Evolutionary conservation across 2,888 invertebrate genomes (phyloP).

Genomic region (Lingula anatina): DNA sequence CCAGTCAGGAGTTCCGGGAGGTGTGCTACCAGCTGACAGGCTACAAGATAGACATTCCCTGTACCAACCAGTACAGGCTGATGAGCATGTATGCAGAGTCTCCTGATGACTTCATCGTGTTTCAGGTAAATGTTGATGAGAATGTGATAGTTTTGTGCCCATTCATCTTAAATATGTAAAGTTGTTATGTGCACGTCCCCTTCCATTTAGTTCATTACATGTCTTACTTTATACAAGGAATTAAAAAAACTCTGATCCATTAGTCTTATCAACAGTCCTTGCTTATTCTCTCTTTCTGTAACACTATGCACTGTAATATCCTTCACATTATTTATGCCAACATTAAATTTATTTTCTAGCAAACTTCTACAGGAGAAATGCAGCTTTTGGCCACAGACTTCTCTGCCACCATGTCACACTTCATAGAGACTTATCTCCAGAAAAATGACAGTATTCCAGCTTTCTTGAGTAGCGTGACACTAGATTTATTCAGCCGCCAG

Average conservation of each 20-base stretch:
- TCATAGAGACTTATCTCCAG: conserved; percentile 73
- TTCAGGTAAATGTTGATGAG: too few relatives aligned
- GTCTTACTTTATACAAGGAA: too few relatives aligned
- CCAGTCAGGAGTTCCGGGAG: conserved; percentile 80
- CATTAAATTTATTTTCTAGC: conserved; percentile 55
- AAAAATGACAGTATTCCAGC: conserved; percentile 80
- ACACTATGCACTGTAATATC: too few relatives aligned
- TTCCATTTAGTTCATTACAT: too few relatives aligned
- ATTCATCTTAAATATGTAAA: too few relatives aligned
- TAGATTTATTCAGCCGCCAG: conserved; percentile 74
- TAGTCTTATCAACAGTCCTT: too few relatives aligned
- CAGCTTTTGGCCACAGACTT: conserved; percentile 82
- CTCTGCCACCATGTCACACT: conserved; percentile 66
- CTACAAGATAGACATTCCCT: conserved; percentile 75
- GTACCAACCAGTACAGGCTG: conserved; percentile 62
- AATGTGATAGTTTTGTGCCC: too few relatives aligned
- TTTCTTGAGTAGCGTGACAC: conserved; percentile 78
- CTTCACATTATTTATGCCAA: too few relatives aligned
- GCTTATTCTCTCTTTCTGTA: too few relatives aligned
- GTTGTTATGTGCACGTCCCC: too few relatives aligned
- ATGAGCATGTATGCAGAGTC: conserved; percentile 85
- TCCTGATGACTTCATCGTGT: conserved; percentile 74
- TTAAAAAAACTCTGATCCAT: too few relatives aligned
- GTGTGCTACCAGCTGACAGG: conserved; percentile 83
- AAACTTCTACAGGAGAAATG: conserved; percentile 68